Evolutionary conservation across 2,113 vertebrate genomes (phyloP).

Genomic region (Pygoscelis antarcticus): DNA sequence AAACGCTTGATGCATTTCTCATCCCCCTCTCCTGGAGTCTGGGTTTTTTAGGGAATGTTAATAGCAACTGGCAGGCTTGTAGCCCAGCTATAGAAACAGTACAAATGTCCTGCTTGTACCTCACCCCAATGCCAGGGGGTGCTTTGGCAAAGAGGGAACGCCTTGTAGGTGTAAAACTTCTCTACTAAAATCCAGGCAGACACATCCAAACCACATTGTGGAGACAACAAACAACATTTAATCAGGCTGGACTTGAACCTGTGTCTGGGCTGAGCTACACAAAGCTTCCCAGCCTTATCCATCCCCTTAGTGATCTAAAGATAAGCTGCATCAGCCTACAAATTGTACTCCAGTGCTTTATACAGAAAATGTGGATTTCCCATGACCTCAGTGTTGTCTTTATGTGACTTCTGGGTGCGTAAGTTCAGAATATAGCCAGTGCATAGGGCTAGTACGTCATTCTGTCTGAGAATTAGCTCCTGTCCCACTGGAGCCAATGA

Average conservation of each 20-base stretch:
- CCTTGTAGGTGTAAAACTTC: background rate
- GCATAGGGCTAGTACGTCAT: background rate
- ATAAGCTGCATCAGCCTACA: background rate
- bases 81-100: background rate
- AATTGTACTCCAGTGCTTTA: background rate
- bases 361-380: background rate
- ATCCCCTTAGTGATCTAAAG: background rate
- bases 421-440: background rate
- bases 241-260: background rate
- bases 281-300: background rate
- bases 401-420: background rate
- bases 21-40: background rate
- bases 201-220: background rate
- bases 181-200: background rate
- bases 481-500: background rate
- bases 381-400: accelerated
- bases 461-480: background rate
- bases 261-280: background rate
- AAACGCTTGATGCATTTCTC: background rate
- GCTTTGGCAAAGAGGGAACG: background rate
- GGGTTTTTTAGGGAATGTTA: background rate
- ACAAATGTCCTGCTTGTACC: background rate
- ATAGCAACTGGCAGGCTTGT: background rate
- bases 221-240: background rate
- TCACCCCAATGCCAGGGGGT: background rate